Evolutionary conservation across 2,888 invertebrate species (phyloP), one percentile per base, ranked within the genome.

Genomic region (Cephus runcator): DNA sequence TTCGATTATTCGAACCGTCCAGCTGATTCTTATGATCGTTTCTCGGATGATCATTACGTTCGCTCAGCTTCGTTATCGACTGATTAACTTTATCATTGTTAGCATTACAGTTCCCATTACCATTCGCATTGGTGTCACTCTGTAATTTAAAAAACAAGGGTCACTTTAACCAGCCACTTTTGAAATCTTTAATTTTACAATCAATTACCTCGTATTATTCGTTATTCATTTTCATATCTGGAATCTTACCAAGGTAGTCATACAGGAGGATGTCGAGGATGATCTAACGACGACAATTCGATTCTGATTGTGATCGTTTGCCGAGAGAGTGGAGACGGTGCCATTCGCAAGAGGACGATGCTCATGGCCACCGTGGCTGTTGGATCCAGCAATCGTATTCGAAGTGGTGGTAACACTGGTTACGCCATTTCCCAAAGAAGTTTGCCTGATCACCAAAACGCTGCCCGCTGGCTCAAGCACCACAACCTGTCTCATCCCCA

Each of bases 381-480:
- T 80, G 79, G 83, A 81, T 75, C 79, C 82, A 36, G 82, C 80
- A 80, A 83, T 79, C 34, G 86, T 84, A 82, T 84, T 84, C 84
- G 86, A 81, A 75, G 85, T 87, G 75, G 85, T 83, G 77, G 88
- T 86, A 78, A 87, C 82, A 79, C 86, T 85, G 77, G 86, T 85
- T 76, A 87, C 87, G 71, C 85, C 84, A 73, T 40, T 76, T 76
- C 86, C 82, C 40, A 89, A 85, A 77, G 91, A 90, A 82, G 90
- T 89, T 86, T 91, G 91, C 83, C 91, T 86, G 85, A 91, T 91
- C 81, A 91, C 90, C 84, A 91, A 87, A 85, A 91, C 89, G 84
- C 90, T 91, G 88, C 91, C 90, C 81, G 91, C 90, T 83, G 91
- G 91, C 90, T 91, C 91, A 77, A 90, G 81, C 80, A 90, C 90